Evolutionary conservation across 2,888 invertebrate genomes (phyloP), one percentile per base, ranked within the genome.

Genomic region (Nomada lathburiana): DNA sequence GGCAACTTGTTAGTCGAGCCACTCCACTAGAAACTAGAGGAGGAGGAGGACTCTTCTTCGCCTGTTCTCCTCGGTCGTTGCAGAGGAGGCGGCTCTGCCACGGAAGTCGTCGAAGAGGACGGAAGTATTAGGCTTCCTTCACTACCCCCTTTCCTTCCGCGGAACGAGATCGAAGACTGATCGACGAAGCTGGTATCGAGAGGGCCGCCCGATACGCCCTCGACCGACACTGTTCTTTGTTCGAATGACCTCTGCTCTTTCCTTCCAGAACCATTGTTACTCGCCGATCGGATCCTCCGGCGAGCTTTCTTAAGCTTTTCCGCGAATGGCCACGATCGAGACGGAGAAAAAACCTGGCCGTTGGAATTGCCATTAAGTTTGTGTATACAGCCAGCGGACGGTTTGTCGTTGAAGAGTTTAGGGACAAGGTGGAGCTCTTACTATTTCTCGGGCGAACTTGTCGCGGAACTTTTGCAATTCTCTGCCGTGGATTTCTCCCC

Each of bases 1-100:
- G 60, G 83, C 80, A 86, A 88, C 87, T 88, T 83, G 84, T 88
- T 88, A 88, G 76, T 73, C 79, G 80, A 80, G 86, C 79, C 77
- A 86, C 83, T 87, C 81, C 77, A 82, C 71, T 80, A 79, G 79
- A 80, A 86, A 85, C 86, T 86, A 83, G 77, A 75, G 52, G 64
- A 76, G 82, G 74, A 76, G 83, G 75, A 85, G 75, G 70, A 80
- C 86, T 73, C 85, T 80, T 85, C 83, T 78, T 87, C 83, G 82
- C 67, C 81, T 84, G 76, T 86, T 75, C 65, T 76, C 52, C 62
- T 60, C 74, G 80, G 76, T 71, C 44, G 70, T 59, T 76, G 69
- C 73, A n/a, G n/a, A n/a, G 62, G 65, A 76, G 62, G 36, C 74
- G 57, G 52, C 68, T 53, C 71, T 53, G 72, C 68, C 78, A 63